These are phyloP conservation scores for Polydrusus tereticollis DNA, from an alignment of 2,888 invertebrate species.

Conservation along the genomic window DNA sequence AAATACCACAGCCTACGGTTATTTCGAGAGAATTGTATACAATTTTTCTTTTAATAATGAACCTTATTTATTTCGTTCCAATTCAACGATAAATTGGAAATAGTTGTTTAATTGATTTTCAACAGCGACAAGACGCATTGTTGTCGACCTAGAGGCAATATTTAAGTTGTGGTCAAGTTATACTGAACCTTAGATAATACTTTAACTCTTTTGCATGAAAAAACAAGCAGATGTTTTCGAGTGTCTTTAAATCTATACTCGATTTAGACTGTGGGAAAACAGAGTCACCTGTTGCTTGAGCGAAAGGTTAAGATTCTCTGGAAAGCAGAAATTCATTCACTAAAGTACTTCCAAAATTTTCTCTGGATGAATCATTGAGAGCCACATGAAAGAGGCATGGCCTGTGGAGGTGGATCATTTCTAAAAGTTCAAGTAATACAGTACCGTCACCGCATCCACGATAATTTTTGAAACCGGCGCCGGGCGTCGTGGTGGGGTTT, in stretches of 20 bases:
- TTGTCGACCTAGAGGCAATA: not conserved
- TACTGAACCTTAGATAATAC: not conserved
- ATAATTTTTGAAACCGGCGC: slow-evolving; percentile 33
- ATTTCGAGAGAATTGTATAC: slow-evolving; percentile 66
- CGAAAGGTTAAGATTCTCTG: slow-evolving; percentile 16
- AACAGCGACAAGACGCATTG: not conserved
- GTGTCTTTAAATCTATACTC: not conserved
- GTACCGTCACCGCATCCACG: slow-evolving; percentile 23
- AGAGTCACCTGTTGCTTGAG: slow-evolving; percentile 16
- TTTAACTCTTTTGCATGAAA: not conserved
- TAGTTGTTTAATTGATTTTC: slow-evolving; percentile 28
- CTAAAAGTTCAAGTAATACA: slow-evolving; percentile 48
- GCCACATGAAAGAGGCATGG: slow-evolving; percentile 57
- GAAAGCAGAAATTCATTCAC: slow-evolving; percentile 28
- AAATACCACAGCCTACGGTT: slow-evolving; percentile 66
- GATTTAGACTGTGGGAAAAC: not conserved
- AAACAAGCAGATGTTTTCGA: not conserved
- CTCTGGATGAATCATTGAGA: slow-evolving; percentile 61
- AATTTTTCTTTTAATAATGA: slow-evolving; percentile 65
- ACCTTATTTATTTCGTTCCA: slow-evolving; percentile 59
- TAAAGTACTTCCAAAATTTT: slow-evolving; percentile 52
- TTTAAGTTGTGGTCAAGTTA: not conserved
- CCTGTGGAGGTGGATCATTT: slow-evolving; percentile 59
- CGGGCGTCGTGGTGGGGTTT: slow-evolving; percentile 26
- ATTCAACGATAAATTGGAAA: slow-evolving; percentile 34